Evolutionary conservation across 2,113 vertebrate species (phyloP), one percentile per base, ranked within the genome.

Genomic region (Colistium nudipinnis): DNA sequence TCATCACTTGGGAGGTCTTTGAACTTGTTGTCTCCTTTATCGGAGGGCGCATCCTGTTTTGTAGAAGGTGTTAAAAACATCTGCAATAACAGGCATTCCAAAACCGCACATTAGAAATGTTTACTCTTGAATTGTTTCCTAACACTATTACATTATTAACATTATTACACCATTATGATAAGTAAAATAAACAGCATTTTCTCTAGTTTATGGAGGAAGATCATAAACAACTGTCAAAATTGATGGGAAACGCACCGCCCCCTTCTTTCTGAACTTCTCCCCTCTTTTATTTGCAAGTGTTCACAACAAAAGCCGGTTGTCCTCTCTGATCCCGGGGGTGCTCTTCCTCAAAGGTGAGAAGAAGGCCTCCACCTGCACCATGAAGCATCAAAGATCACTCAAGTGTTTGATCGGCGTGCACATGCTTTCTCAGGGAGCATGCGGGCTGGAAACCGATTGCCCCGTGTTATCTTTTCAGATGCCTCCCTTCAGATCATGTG

Each of bases 301-400:
- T 83, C 24, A 52, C 56, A 80, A 78, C 80, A 83, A 70, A 81
- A 88, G 71, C 63, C 1, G 35, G 20, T 47, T 39, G 62, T 72
- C 64, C 43, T 52, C 76, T 75, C 67, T 80, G 77, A 89, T 87
- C 71, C n/a, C 3, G 20, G 56, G 33, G 55, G 70, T n/a, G n/a
- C 63, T 62, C 52, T 67, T 44, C 81, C 56, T 81, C 80, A 85
- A 84, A 90, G 85, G 69, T 76, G 82, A 52, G 77, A 74, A 68
- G 68, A 57, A 45, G 57, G 49, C 76, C 59, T 75, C 75, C 87
- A 86, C 86, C 90, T 89, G 86, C 86, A 74, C 75, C 72, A 86
- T 63, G n/a, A 28, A 65, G 76, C 82, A 89, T 91, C 87, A 92
- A 88, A 90, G 82, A 85, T 76, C 9, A 14, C 55, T 31, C 28